Percentiles rank a stretch among this genome's conserved stretches.
These are phyloP conservation scores for Aphis gossypii DNA, from an alignment of 1,140 invertebrate species.

Conservation along the genomic window DNA sequence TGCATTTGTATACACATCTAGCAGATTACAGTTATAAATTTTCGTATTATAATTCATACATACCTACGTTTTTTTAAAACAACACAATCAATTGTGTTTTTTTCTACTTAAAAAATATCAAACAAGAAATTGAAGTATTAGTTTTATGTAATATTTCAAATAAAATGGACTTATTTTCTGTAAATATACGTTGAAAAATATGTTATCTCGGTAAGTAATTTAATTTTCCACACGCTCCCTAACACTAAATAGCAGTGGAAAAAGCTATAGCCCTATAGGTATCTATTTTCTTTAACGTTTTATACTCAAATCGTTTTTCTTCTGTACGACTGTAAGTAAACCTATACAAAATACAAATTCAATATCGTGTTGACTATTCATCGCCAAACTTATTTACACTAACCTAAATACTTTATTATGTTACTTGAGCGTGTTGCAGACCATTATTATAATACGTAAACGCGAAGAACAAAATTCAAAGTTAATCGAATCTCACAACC, in stretches of 20 bases:
- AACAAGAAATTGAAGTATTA: background rate
- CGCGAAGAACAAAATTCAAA: background rate
- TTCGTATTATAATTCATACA: background rate
- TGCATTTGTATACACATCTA: too few relatives aligned
- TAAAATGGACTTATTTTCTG: background rate
- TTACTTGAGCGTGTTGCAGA: background rate
- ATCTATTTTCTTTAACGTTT: background rate
- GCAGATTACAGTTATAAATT: too few relatives aligned
- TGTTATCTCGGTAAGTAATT: background rate
- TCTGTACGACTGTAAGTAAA: background rate
- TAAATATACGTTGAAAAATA: background rate
- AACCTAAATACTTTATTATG: background rate
- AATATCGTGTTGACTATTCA: background rate
- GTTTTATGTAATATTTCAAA: background rate
- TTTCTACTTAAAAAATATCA: background rate
- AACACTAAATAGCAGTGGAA: background rate
- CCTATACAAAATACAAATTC: background rate
- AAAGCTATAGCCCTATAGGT: background rate
- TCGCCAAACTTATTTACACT: background rate
- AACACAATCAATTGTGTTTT: background rate
- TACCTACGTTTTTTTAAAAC: background rate
- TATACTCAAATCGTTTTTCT: background rate
- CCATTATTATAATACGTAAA: background rate
- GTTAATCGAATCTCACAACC: background rate
- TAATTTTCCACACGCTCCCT: background rate